phyloP scores from a whole-genome alignment of 2,888 invertebrate genomes.

The Orthosia gracilis region DNA sequence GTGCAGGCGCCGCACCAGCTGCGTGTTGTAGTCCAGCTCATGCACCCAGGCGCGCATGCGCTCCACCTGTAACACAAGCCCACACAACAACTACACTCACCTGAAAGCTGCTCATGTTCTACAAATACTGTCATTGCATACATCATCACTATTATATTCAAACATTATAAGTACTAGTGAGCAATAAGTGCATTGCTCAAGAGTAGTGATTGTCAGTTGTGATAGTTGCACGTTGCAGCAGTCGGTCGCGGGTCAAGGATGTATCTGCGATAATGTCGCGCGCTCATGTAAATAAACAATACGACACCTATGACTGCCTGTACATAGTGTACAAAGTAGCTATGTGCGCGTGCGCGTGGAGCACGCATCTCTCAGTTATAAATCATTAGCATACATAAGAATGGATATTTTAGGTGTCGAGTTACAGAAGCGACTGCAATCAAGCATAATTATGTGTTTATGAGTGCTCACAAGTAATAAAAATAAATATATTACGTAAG shows the following conservation, averaged over 20 bases:
- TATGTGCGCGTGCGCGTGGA: background rate
- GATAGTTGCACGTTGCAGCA: slow-evolving; percentile 16
- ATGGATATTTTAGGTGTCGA: slow-evolving; percentile 27
- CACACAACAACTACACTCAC: too few relatives aligned
- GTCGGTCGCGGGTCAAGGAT: slow-evolving; percentile 37
- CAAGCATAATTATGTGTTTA: slow-evolving; percentile 24
- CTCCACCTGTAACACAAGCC: slow-evolving; percentile 81
- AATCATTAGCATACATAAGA: slow-evolving; percentile 16
- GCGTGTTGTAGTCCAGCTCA: slow-evolving; percentile 87
- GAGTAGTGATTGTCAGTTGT: slow-evolving; percentile 16
- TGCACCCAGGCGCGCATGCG: slow-evolving; percentile 88
- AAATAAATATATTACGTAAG: slow-evolving; percentile 40
- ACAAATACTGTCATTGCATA: too few relatives aligned
- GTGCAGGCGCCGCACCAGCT: slow-evolving; percentile 88
- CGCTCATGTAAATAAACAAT: slow-evolving; percentile 46
- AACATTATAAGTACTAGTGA: background rate
- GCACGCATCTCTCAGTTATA: background rate
- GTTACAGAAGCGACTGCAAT: slow-evolving; percentile 31
- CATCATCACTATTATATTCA: background rate
- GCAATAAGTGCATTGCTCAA: slow-evolving; percentile 10
- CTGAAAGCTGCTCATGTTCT: too few relatives aligned
- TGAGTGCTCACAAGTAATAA: slow-evolving; percentile 39
- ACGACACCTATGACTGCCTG: background rate
- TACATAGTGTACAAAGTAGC: background rate
- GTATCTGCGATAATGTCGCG: slow-evolving; percentile 41